Percentiles rank a stretch among this genome's conserved stretches.
Evolutionary conservation across 2,888 invertebrate species (phyloP).

Genomic region (Trisateles emortualis): DNA sequence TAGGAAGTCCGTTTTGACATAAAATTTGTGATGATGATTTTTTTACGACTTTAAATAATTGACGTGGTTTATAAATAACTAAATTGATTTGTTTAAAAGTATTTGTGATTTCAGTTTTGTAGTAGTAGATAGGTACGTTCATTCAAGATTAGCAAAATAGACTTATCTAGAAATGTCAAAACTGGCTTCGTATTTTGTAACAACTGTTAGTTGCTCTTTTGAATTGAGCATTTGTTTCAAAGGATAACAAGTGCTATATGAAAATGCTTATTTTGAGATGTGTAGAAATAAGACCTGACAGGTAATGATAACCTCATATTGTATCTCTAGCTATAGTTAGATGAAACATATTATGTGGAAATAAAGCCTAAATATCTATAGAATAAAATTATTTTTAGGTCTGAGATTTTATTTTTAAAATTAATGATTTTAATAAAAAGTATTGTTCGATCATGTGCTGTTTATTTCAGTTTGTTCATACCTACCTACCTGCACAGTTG

Average conservation of each 20-base stretch:
- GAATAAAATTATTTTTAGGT: slow-evolving; percentile 39
- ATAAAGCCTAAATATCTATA: slow-evolving; percentile 42
- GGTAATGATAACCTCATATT: slow-evolving; percentile 7
- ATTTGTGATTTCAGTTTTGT: no score
- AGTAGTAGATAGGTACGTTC: no score
- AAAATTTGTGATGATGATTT: no score
- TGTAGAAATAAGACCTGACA: slow-evolving; percentile 14
- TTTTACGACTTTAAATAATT: no score
- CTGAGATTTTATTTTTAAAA: slow-evolving; percentile 55
- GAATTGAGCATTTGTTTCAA: background rate
- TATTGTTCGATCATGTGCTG: slow-evolving; percentile 41
- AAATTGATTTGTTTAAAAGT: no score
- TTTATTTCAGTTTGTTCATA: no score
- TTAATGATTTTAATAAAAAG: slow-evolving; percentile 54
- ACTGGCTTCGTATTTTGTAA: background rate
- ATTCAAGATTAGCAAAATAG: no score
- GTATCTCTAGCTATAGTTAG: slow-evolving; percentile 21
- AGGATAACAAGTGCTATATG: background rate
- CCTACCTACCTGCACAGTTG: no score
- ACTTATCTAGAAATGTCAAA: no score
- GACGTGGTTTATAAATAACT: no score
- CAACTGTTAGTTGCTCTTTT: background rate
- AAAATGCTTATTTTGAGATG: background rate
- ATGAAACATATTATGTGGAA: slow-evolving; percentile 22
- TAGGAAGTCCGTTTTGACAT: no score